Evolutionary conservation across 2,797 vertebrate genomes (phyloP).

Genomic region (Intellagama lesueurii): DNA sequence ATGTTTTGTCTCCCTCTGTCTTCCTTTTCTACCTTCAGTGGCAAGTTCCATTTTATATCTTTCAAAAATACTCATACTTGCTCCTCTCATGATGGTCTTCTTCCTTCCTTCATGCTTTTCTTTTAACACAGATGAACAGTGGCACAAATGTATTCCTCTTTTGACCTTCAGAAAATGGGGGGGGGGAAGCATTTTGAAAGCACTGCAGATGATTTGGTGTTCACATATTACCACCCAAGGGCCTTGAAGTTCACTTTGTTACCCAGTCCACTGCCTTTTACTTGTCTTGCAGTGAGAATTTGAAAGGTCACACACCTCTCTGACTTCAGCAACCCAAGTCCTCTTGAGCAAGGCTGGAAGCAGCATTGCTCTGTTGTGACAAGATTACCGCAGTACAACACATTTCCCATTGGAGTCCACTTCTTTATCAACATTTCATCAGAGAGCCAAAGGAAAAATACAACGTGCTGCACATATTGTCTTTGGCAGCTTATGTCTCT

Average conservation of each 20-base stretch:
- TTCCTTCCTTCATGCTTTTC: background rate
- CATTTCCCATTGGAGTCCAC: constrained; percentile 4
- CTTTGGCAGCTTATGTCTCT: background rate
- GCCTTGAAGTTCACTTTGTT: background rate
- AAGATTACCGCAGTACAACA: constrained; percentile 10
- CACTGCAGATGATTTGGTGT: rapidly evolving
- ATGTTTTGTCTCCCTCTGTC: background rate
- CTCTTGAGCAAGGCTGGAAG: background rate
- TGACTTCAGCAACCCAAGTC: background rate
- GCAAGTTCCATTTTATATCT: background rate
- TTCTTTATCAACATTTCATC: constrained; percentile 22
- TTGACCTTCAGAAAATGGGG: constrained; percentile 19
- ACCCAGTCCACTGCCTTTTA: background rate
- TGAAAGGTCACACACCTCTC: constrained; percentile 13
- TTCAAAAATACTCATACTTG: background rate
- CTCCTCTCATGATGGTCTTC: background rate
- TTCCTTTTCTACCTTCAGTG: constrained; percentile 24
- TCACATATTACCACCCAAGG: background rate
- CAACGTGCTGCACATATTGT: background rate
- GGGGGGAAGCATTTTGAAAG: background rate
- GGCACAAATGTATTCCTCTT: background rate
- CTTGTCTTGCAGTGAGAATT: constrained; percentile 8
- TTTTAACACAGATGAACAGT: background rate
- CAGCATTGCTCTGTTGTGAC: background rate
- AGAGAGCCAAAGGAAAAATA: background rate